phyloP scores from a whole-genome alignment of 2,113 vertebrate species.

The Isurus oxyrinchus region DNA sequence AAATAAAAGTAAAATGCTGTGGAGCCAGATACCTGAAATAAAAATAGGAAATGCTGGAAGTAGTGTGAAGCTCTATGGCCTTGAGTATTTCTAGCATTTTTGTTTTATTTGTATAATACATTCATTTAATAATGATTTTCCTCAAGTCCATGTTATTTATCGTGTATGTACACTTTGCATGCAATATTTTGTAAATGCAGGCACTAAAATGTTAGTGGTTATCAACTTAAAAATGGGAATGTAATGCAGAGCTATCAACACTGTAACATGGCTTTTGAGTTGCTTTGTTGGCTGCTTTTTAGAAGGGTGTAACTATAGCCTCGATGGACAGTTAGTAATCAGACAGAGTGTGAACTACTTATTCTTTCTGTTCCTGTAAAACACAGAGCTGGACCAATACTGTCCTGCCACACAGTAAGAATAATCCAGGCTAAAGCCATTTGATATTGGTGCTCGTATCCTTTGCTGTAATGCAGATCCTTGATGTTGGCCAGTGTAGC shows the following conservation, averaged over 20 bases:
- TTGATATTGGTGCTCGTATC: background rate
- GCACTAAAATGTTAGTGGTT: background rate
- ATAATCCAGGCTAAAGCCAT: background rate
- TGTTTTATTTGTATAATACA: background rate
- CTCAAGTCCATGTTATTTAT: background rate
- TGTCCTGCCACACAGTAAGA: background rate
- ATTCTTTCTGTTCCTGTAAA: background rate
- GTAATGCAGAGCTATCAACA: background rate
- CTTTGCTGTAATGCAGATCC: constrained; percentile 3
- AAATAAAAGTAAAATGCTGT: background rate
- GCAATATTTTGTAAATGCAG: background rate
- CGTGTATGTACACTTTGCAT: background rate
- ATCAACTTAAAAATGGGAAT: background rate
- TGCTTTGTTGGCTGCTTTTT: background rate
- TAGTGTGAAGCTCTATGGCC: no score
- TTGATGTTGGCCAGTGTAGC: background rate
- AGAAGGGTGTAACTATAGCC: background rate
- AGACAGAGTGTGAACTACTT: background rate
- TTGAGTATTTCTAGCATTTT: background rate
- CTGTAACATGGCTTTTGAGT: background rate
- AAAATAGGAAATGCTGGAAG: background rate
- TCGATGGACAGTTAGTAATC: background rate
- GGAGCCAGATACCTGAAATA: background rate
- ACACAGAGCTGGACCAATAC: background rate
- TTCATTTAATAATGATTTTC: background rate